Percentiles rank a stretch among this genome's conserved stretches.
phyloP scores from a whole-genome alignment of 2,797 vertebrate genomes.

The Hapalemur alaotrensis region DNA sequence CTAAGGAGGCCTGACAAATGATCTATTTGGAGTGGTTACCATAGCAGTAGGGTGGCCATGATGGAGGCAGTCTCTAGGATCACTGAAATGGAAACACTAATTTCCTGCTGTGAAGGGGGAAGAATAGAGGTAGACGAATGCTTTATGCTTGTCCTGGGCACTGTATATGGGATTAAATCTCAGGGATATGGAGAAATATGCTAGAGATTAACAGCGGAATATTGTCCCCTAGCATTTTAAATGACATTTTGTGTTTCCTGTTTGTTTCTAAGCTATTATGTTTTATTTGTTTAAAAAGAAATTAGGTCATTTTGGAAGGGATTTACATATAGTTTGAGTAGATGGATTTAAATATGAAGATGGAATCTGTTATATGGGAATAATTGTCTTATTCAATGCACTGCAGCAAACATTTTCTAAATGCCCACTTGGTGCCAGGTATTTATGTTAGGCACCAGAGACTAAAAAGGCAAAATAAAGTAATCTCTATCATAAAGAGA shows the following conservation, averaged over 20 bases:
- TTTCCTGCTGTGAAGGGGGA: background rate
- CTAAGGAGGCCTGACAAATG: background rate
- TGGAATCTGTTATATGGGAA: background rate
- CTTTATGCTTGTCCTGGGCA: background rate
- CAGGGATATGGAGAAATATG: background rate
- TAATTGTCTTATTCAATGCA: background rate
- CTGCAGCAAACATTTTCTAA: background rate
- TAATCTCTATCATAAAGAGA: background rate
- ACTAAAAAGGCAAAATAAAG: background rate
- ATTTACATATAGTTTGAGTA: background rate
- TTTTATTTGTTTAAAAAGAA: background rate
- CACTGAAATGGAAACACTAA: background rate
- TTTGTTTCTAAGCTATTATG: background rate
- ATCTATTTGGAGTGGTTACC: background rate
- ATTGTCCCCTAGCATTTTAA: background rate
- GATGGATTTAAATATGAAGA: background rate
- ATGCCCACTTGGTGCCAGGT: background rate
- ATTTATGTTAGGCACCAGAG: background rate
- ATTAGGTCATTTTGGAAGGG: background rate
- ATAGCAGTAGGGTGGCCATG: background rate
- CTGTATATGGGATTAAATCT: background rate
- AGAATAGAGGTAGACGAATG: background rate
- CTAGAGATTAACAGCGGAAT: background rate
- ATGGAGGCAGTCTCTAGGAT: background rate
- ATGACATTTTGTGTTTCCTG: background rate